Evolutionary conservation across 2,797 vertebrate species (phyloP).

Genomic region (Telmatherina bonti): DNA sequence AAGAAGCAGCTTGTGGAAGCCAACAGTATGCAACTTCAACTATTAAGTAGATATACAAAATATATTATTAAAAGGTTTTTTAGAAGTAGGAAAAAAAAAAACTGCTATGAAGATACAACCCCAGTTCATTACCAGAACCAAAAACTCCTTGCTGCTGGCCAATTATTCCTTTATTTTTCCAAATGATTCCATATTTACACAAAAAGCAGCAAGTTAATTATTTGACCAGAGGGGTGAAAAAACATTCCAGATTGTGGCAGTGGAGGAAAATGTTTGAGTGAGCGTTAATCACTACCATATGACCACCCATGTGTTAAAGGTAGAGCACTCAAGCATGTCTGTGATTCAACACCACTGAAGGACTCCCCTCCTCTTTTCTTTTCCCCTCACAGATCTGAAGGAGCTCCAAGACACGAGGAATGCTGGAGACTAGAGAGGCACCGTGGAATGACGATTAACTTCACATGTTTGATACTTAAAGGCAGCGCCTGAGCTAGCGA

Average conservation of each 20-base stretch:
- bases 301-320: slow-evolving; percentile 84
- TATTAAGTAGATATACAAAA: not conserved
- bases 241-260: slow-evolving; percentile 70
- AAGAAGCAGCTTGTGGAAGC: not conserved
- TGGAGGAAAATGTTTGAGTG: slow-evolving; percentile 77
- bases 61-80: not conserved
- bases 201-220: slow-evolving; percentile 76
- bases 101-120: not conserved
- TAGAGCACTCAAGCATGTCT: slow-evolving; percentile 82
- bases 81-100: not conserved
- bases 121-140: slow-evolving; percentile 37
- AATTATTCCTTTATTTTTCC: slow-evolving; percentile 76
- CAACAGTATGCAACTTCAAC: not conserved
- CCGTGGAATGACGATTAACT: slow-evolving; percentile 76
- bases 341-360: slow-evolving; percentile 78
- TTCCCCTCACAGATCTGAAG: slow-evolving; percentile 69
- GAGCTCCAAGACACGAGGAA: slow-evolving; percentile 76
- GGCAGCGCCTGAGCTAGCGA: slow-evolving; percentile 41
- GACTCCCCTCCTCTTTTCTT: slow-evolving; percentile 67
- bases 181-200: slow-evolving; percentile 79
- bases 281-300: slow-evolving; percentile 84
- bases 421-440: slow-evolving; percentile 75
- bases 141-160: slow-evolving; percentile 37
- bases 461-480: slow-evolving; percentile 76
- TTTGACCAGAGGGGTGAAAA: slow-evolving; percentile 81